Conservation (phyloP, 2,113 vertebrate genomes). For the Lonchura striata region DNA sequence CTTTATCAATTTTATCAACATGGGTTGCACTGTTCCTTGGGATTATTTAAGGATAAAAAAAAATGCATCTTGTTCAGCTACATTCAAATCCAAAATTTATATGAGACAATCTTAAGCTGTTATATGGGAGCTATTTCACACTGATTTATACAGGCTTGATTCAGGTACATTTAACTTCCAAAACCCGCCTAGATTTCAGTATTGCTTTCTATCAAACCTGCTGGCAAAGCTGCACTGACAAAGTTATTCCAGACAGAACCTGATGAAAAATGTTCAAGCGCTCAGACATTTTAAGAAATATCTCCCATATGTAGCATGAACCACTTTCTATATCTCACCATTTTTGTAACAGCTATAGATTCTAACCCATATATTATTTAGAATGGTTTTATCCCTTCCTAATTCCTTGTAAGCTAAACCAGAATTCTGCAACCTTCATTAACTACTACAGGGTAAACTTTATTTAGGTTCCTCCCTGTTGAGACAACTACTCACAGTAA, state of each 20-base stretch:
- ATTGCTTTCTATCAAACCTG: not conserved
- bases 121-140: not conserved
- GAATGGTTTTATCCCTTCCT: not conserved
- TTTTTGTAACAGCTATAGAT: not conserved
- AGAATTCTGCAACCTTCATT: not conserved
- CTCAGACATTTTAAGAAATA: not conserved
- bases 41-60: conserved; percentile 41
- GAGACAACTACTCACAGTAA: not conserved
- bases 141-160: conserved; percentile 25
- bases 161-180: not conserved
- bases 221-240: not conserved
- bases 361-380: not conserved
- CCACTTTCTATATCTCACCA: not conserved
- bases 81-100: conserved; percentile 3
- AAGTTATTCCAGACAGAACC: not conserved
- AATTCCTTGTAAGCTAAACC: not conserved
- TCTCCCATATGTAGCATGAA: not conserved
- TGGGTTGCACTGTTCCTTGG: not conserved
- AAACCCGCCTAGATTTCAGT: conserved; percentile 4
- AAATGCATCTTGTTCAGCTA: not conserved
- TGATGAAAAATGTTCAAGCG: not conserved
- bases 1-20: conserved; percentile 60
- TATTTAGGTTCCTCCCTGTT: not conserved
- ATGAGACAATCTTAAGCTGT: not conserved
- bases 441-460: not conserved